These are phyloP conservation scores for Phyllotis vaccarum DNA, from an alignment of 2,797 vertebrate species.

Conservation along the genomic window DNA sequence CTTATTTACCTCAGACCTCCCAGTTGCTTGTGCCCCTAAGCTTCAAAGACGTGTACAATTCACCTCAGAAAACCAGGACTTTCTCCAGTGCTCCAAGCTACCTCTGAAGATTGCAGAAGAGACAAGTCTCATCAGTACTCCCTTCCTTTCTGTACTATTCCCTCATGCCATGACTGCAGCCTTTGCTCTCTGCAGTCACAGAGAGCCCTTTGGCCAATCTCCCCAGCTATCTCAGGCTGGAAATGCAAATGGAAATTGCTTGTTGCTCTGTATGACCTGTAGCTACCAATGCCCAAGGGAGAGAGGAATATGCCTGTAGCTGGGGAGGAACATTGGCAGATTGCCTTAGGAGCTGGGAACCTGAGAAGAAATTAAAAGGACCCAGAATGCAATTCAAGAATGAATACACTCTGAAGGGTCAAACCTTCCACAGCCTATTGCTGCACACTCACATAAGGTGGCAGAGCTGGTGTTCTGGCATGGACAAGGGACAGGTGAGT, in stretches of 20 bases:
- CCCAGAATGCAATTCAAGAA: background rate
- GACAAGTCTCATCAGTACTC: background rate
- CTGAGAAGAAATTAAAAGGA: background rate
- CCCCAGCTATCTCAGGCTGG: background rate
- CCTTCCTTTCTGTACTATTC: too few relatives aligned
- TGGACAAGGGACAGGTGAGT: background rate
- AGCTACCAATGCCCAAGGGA: background rate
- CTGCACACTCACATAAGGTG: accelerated
- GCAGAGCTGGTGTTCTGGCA: too few relatives aligned
- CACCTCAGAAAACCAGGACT: background rate
- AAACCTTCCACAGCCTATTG: accelerated
- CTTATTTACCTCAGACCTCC: conserved; percentile 11
- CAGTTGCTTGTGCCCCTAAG: background rate
- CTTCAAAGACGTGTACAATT: background rate
- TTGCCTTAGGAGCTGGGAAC: background rate
- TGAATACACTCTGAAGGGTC: background rate
- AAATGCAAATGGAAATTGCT: background rate
- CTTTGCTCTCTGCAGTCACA: background rate
- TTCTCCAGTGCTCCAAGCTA: background rate
- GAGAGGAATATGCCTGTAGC: background rate
- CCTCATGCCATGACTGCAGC: accelerated
- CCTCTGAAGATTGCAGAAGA: background rate
- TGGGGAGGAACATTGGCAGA: background rate
- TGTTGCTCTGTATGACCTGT: background rate
- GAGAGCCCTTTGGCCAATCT: background rate